Base-by-base conservation (phyloP, 2,113 vertebrate genomes). In the Toxotes jaculatrix region DNA sequence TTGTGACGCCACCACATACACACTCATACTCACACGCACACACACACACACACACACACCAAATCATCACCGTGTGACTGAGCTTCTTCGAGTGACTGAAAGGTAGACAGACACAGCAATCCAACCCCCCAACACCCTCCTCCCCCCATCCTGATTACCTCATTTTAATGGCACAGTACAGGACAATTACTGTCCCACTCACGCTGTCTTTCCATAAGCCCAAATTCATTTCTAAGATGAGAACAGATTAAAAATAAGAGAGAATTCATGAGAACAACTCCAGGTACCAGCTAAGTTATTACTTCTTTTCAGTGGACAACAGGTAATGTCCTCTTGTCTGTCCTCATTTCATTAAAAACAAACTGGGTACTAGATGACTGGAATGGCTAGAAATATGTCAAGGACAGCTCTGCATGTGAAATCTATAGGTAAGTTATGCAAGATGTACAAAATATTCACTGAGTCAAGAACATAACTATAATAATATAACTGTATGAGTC, bases 31-130 rank as follows among this genome's bases (percentile, higher is more conserved):
- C 78, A 65, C 56, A 75, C 67, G 69, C 77, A 73, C 79, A 75
- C 43, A 27, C 27, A 36, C 61, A 51, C 45, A 4, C 78, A 65
- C 56, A 75, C 67, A 72, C 77, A 73, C 79, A 75, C 43, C 74
- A 81, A 87, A 87, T 83, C 85, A 56, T 67, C 74, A 38, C 42
- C 14, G 64, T 85, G 80, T 67, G 77, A 74, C 59, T 61, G 79
- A 78, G 67, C 40, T 60, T 70, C 77, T 77, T 56, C 6, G 38
- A 47, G 57, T 56, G 67, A 78, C 43, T 73, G 60, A 70, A 87
- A 82, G 82, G 72, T 80, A 82, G 77, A 81, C 69, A 76, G 56
- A 66, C 57, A 21, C 3, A 55, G 59, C 2, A 6, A 40, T 9
- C 38, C 38, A 2, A 6, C 7, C 38, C 38, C 38, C 31, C 47